These are phyloP conservation scores for Lithophane semibrunnea DNA, from an alignment of 2,888 invertebrate genomes.

Conservation along the genomic window DNA sequence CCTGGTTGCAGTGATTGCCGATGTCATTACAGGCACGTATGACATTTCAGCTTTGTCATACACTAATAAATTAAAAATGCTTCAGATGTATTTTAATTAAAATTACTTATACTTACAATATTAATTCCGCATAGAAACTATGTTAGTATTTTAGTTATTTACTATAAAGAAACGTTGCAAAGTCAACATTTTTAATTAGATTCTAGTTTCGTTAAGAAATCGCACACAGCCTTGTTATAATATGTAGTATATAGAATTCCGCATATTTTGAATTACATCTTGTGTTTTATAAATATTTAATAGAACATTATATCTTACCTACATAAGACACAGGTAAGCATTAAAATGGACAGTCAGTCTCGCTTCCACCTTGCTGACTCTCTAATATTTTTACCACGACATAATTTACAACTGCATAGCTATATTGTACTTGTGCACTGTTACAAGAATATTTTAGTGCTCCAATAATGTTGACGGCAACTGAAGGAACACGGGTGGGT, in stretches of 20 bases:
- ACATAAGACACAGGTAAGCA: too few species aligned
- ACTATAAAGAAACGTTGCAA: conserved; percentile 30
- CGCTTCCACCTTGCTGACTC: too few species aligned
- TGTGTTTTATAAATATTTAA: neutral
- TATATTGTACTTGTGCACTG: too few species aligned
- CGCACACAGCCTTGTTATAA: conserved; percentile 12
- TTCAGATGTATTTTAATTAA: conserved; percentile 9
- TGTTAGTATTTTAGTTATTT: conserved; percentile 21
- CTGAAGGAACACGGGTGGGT: too few species aligned
- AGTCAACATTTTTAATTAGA: conserved; percentile 42
- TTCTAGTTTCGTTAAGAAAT: conserved; percentile 35
- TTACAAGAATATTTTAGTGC: too few species aligned
- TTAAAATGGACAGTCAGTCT: too few species aligned
- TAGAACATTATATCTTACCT: too few species aligned
- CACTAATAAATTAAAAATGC: neutral
- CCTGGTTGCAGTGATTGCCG: too few species aligned
- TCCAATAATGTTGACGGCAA: too few species aligned
- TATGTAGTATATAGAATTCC: conserved; percentile 14
- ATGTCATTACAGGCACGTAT: neutral
- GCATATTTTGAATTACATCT: conserved; percentile 16
- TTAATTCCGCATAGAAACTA: conserved; percentile 15
- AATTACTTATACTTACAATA: conserved; percentile 3
- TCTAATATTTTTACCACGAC: too few species aligned
- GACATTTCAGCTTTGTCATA: neutral
- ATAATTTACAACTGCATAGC: too few species aligned